Evolutionary conservation across 2,113 vertebrate species (phyloP).

Genomic region (Stigmatopora nigra): DNA sequence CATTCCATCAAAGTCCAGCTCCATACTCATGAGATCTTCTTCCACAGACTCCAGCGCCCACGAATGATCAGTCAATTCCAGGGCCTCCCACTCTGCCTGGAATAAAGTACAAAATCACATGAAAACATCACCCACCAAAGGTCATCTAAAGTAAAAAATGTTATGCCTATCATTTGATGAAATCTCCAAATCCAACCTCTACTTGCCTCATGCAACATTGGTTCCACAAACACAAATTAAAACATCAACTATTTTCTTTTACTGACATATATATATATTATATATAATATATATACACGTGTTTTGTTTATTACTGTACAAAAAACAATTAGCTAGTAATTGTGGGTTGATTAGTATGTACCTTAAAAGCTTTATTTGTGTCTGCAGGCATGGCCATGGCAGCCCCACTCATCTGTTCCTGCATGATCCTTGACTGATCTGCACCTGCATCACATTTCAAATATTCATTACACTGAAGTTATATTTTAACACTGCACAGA

Average conservation of each 20-base stretch:
- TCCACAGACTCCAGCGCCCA: slow-evolving; percentile 95
- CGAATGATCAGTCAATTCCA: slow-evolving; percentile 94
- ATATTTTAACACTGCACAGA: not conserved
- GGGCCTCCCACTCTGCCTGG: slow-evolving; percentile 95
- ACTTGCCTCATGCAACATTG: too few relatives aligned
- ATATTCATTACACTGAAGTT: not conserved
- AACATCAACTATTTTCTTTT: too few relatives aligned
- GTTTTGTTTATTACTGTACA: too few relatives aligned
- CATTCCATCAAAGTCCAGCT: slow-evolving; percentile 94
- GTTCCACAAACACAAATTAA: too few relatives aligned
- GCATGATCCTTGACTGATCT: slow-evolving; percentile 97
- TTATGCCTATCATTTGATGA: too few relatives aligned
- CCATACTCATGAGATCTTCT: slow-evolving; percentile 92
- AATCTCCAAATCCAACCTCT: too few relatives aligned
- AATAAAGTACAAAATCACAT: slow-evolving; percentile 17
- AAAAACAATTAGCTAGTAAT: not conserved
- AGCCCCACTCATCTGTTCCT: slow-evolving; percentile 97
- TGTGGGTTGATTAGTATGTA: slow-evolving; percentile 48
- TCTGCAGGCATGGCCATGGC: slow-evolving; percentile 98
- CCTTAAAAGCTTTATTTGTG: slow-evolving; percentile 98
- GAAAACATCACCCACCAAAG: not conserved
- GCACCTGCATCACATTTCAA: slow-evolving; percentile 70
- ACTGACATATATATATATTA: too few relatives aligned
- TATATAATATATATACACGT: too few relatives aligned
- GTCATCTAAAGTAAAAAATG: too few relatives aligned